These are phyloP conservation scores for Numenius arquata DNA, from an alignment of 2,113 vertebrate genomes.

Conservation along the genomic window DNA sequence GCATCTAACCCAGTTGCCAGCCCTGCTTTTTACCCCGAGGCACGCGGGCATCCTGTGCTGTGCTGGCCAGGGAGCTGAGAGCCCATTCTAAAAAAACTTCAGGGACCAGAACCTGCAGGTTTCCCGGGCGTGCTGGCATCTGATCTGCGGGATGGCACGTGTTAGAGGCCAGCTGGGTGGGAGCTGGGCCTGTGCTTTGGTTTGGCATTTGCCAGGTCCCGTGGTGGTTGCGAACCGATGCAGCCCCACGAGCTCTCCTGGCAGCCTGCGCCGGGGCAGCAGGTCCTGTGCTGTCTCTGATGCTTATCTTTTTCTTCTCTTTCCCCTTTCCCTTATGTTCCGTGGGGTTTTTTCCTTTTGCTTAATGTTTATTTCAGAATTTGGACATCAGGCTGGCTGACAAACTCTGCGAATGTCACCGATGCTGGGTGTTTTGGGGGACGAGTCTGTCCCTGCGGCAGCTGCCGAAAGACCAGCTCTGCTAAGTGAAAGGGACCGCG, in stretches of 20 bases:
- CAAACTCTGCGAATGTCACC: not conserved
- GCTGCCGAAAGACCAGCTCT: rapidly evolving
- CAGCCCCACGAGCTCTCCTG: not conserved
- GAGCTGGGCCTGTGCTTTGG: not conserved
- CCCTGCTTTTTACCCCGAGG: not conserved
- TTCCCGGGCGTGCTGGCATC: not conserved
- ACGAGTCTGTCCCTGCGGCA: not conserved
- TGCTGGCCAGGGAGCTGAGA: not conserved
- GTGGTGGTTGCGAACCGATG: not conserved
- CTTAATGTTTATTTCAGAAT: not conserved
- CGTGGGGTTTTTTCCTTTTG: not conserved
- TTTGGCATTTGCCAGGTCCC: not conserved
- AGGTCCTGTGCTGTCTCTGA: not conserved
- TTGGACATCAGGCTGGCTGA: not conserved
- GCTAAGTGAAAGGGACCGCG: not conserved
- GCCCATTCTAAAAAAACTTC: not conserved
- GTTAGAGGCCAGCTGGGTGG: not conserved
- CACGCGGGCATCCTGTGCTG: rapidly evolving
- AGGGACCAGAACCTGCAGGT: not conserved
- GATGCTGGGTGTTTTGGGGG: not conserved
- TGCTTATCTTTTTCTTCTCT: not conserved
- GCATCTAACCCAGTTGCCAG: not conserved
- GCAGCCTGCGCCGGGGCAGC: not conserved
- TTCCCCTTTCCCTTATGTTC: not conserved
- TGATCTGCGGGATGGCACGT: rapidly evolving